phyloP scores from a whole-genome alignment of 1,140 invertebrate genomes.

The Habropoda laboriosa region DNA sequence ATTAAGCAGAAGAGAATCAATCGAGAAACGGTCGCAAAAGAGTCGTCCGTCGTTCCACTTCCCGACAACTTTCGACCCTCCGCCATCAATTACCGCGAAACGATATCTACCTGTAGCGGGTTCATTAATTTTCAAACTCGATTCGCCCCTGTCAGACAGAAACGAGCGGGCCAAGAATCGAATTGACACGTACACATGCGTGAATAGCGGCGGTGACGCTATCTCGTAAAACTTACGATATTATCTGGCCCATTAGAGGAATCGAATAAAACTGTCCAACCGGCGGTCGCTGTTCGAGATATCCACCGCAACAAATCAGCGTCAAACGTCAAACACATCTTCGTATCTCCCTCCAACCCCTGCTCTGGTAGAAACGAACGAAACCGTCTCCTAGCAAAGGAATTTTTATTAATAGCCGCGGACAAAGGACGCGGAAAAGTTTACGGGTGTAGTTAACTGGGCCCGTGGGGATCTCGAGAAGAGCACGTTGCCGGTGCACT shows the following conservation, averaged over 20 bases:
- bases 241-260: neutral
- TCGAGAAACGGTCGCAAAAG: neutral
- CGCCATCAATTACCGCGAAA: neutral
- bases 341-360: neutral
- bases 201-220: neutral
- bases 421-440: conserved; percentile 7
- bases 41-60: neutral
- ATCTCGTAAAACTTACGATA: neutral
- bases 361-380: neutral
- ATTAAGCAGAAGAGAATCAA: neutral
- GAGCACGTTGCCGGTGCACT: conserved; percentile 17
- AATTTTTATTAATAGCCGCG: conserved; percentile 36
- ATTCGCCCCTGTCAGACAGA: neutral
- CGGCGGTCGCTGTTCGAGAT: too few species aligned
- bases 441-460: conserved; percentile 40
- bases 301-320: neutral
- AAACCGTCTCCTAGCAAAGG: too few species aligned
- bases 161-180: neutral
- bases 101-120: too few species aligned
- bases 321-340: neutral
- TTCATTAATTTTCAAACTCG: neutral
- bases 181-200: neutral
- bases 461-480: neutral
- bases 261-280: neutral
- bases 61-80: neutral